Evolutionary conservation across 2,888 invertebrate species (phyloP), one percentile per base, ranked within the genome.

Genomic region (Noctua janthe): DNA sequence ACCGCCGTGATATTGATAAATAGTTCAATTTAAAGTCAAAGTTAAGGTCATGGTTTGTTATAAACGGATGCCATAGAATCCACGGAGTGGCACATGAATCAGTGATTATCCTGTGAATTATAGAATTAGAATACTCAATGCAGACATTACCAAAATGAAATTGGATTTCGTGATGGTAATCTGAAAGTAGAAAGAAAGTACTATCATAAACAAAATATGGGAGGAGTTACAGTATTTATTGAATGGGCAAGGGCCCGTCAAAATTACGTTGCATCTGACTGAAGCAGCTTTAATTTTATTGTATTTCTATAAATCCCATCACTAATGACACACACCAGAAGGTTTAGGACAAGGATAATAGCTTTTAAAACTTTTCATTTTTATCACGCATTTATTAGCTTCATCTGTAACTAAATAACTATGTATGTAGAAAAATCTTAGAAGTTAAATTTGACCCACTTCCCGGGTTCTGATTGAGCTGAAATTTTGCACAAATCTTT

Each of bases 81-180:
- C 2, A 17, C 43, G 35, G n/a, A 35, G 49, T 59, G 23, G n/a
- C 29, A 51, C 51, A 54, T 71, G 66, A 84, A 71, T 23, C 2
- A 76, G 70, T 70, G 75, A 75, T 80, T 72, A 72, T 29, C 72
- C 83, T 79, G 39, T 11, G 5, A 79, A 83, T 79, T 29, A 62
- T 51, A 23, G 51, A n/a, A 66, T 74, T 74, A 74, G 20, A 71
- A 51, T 64, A 71, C 35, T 59, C 5, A 77, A 69, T 71, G 73
- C 23, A 15, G 49, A 23, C 11, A 35, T 64, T 51, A 56, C 47
- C 17, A 20, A 73, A 82, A 71, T 7, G 3, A 71, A 66, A 67
- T 35, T 35, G 1, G 56, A 67, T 49, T 62, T 62, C 17, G n/a
- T 39, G 39, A 20, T 76, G 23, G 6, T 62, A 64, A 69, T 73